Evolutionary conservation across 2,888 invertebrate genomes (phyloP), one percentile per base, ranked within the genome.

Genomic region (Minunthozetes semirufus): DNA sequence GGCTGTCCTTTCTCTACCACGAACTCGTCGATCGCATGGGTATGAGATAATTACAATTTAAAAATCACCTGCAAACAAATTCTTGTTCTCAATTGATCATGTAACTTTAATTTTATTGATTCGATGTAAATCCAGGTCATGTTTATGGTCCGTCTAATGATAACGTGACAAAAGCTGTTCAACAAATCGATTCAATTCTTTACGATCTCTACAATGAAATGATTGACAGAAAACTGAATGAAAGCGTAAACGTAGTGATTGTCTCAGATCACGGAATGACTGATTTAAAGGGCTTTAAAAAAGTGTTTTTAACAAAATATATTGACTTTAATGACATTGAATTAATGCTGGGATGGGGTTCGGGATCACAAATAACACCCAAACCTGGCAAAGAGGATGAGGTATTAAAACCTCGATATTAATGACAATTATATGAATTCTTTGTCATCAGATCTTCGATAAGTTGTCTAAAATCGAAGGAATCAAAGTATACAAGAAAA

Each of bases 231-330:
- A 77, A 79, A 72, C 76, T 82, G 75, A 78, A 80, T 27, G 78
- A 80, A 56, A 78, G 79, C 17, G 79, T 79, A 15, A 82, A 82
- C 76, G 78, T 83, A 22, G 80, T 83, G 29, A 81, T 83, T 50
- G 79, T 82, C 33, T 81, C 82, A 72, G 82, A 83, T 76, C 83
- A 83, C 72, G 83, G 83, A 29, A 83, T 83, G 83, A 80, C 80
- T 17, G 33, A 33, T 8, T 8, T 15, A 76, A 81, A 42, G 77
- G 80, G 59, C 61, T 82, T 25, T 77, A 81, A 68, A 74, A 79
- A 15, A 72, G 76, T 3, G 74, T 73, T 17, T 70, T 78, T 50
- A 59, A 76, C 17, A 75, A 77, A 33, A 22, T 74, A 76, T 61
- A 68, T 79, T 15, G 78, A 79, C 42, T 25, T 66, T 17, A 72